Percentiles rank a stretch among this genome's conserved stretches.
These are phyloP conservation scores for Iselma pallidipennis DNA, from an alignment of 2,888 invertebrate species.

Conservation along the genomic window DNA sequence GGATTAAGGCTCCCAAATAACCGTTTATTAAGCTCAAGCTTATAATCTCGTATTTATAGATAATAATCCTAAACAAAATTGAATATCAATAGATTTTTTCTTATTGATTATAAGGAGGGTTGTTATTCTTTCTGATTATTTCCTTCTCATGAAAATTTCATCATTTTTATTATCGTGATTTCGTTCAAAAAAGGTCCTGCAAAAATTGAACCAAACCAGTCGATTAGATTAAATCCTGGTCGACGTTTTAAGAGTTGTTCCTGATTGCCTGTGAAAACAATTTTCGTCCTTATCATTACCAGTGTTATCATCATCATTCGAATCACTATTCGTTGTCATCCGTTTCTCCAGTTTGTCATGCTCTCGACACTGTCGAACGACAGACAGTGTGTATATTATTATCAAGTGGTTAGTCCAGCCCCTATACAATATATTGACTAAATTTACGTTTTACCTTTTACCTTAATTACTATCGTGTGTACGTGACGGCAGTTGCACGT, in stretches of 20 bases:
- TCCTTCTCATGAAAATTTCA: not conserved
- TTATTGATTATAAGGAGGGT: not conserved
- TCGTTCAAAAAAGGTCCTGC: not conserved
- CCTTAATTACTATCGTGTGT: slow-evolving; percentile 28
- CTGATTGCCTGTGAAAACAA: slow-evolving; percentile 16
- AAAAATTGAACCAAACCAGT: not conserved
- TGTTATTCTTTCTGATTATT: not conserved
- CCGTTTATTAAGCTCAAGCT: no score
- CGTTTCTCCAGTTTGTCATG: slow-evolving; percentile 17
- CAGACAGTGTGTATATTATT: slow-evolving; percentile 4
- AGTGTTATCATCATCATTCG: not conserved
- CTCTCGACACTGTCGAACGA: no score
- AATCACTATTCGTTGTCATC: slow-evolving; percentile 11
- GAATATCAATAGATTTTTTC: not conserved
- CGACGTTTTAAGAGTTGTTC: slow-evolving; percentile 13
- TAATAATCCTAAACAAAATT: not conserved
- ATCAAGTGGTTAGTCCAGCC: slow-evolving; percentile 11
- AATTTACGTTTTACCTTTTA: slow-evolving; percentile 19
- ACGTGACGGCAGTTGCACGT: slow-evolving; percentile 20
- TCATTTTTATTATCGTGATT: not conserved
- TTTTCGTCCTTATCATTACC: slow-evolving; percentile 13
- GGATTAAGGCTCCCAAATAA: no score
- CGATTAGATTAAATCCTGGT: slow-evolving; percentile 6
- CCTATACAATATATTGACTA: slow-evolving; percentile 20
- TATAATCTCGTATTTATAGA: not conserved